Conservation (phyloP, 2,888 invertebrate species). For the Ypsolopha sequella region DNA sequence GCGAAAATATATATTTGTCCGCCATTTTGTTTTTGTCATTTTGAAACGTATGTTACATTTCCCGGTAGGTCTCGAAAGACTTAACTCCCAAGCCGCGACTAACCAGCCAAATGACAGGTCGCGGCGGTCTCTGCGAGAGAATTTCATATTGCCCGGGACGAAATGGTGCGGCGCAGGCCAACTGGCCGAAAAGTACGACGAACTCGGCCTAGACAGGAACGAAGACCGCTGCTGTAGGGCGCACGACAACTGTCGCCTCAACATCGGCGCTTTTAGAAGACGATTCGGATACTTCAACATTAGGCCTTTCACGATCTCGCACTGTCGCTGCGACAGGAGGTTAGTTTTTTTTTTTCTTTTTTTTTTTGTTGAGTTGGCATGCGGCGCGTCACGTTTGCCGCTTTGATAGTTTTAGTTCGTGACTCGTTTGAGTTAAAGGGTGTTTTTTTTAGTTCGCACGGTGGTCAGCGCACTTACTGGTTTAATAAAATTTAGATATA, state of each 20-base stretch:
- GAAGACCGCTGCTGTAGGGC: conserved; percentile 81
- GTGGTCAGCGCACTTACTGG: background rate
- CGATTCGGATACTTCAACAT: conserved; percentile 76
- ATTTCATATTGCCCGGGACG: conserved; percentile 75
- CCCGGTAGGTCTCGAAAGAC: background rate
- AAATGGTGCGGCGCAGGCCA: conserved; percentile 81
- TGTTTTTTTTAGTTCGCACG: background rate
- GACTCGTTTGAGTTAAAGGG: background rate
- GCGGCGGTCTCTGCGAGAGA: conserved; percentile 56
- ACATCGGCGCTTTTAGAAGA: conserved; percentile 72
- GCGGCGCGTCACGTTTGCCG: background rate
- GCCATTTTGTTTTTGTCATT: too few species aligned
- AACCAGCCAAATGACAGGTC: conserved; percentile 34
- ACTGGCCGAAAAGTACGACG: conserved; percentile 69
- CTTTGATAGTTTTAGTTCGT: conserved; percentile 2
- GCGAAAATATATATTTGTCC: too few species aligned
- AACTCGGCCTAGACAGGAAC: conserved; percentile 62
- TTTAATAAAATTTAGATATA: background rate
- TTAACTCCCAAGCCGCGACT: background rate
- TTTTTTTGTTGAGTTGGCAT: conserved; percentile 4
- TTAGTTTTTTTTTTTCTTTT: conserved; percentile 51
- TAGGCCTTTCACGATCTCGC: conserved; percentile 79
- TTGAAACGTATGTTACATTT: background rate
- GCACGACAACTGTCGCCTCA: conserved; percentile 78
- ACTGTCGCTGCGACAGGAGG: conserved; percentile 85